Percentiles rank a stretch among this genome's conserved stretches.
These are phyloP conservation scores for Galerucella nymphaeae DNA, from an alignment of 2,888 invertebrate species.

Conservation along the genomic window DNA sequence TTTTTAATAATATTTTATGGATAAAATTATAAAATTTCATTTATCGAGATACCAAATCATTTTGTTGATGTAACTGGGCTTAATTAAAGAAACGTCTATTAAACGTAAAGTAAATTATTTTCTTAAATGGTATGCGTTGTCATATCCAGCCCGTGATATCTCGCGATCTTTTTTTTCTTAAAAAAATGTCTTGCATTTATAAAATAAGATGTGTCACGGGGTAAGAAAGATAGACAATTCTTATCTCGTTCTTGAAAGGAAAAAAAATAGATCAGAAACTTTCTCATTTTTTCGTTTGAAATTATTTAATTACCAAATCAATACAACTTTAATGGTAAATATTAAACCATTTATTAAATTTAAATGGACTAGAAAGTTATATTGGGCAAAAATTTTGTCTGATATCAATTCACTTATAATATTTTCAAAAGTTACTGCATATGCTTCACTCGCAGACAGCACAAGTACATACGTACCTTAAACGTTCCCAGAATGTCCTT, in stretches of 20 bases:
- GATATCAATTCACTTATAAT: no score
- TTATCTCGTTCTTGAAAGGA: not conserved
- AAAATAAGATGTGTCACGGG: not conserved
- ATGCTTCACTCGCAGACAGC: no score
- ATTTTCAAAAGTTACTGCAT: no score
- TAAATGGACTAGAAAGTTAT: no score
- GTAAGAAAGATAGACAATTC: not conserved
- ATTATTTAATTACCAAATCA: no score
- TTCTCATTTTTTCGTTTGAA: no score
- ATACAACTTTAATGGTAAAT: no score
- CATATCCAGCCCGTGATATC: constrained; percentile 5
- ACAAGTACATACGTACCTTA: no score
- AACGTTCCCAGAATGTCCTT: no score
- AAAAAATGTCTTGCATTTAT: not conserved
- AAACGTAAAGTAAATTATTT: constrained; percentile 9
- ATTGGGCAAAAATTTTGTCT: no score
- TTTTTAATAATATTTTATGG: no score
- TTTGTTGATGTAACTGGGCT: not conserved
- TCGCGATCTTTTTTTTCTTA: not conserved
- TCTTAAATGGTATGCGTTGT: not conserved
- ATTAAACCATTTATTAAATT: no score
- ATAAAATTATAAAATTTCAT: not conserved
- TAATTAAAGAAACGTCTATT: constrained; percentile 9
- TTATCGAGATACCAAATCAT: not conserved
- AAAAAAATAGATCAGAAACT: not conserved